Base-by-base conservation (phyloP, 2,888 invertebrate species). In the Cosmopolites sordidus region DNA sequence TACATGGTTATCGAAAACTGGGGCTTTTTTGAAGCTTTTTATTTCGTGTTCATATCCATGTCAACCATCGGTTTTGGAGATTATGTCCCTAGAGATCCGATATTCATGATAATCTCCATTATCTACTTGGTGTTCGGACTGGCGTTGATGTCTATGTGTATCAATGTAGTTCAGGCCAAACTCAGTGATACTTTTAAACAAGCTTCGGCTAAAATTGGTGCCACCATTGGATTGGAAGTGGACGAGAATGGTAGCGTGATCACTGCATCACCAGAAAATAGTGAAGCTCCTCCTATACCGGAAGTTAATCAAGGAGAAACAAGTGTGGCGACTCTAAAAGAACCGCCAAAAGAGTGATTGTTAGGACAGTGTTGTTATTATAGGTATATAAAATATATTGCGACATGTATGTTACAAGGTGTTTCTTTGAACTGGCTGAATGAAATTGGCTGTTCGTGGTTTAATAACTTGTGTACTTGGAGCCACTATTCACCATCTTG, bases 31-130 rank as follows among this genome's bases (percentile, higher is more conserved):
- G 90, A 92, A 54, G 86, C 96, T 0, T 93, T 98, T 71, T 98
- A 98, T 73, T 98, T 97, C 71, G 92, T 97, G 2, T 97, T 97
- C 71, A 91, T 97, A 63, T 95, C 95, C 0, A 90, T 96, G 84
- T 92, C 93, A 1, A 98, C 97, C 1, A 95, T 98, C 1, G 97
- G 97, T n/a, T 90, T 96, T 64, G 95, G 95, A 1, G 95, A 96
- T 75, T 81, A 87, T 58, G 90, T 94, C 0, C 95, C 95, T 1
- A 81, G 87, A 71, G 56, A 69, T 54, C 93, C 94, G 0, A 79
- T 84, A 60, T 84, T 83, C 64, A 92, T 96, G 85, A 88, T 97
- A 79, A 83, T 88, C 49, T 92, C 93, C 29, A 94, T 95, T 64
- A 80, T 95, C 43, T 96, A 98, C 70, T 78, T 98, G 51, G 87